A percentile compares a stretch with the other conserved stretches of the same genome.
phyloP scores from a whole-genome alignment of 2,797 vertebrate genomes.

The Malacoctenus gilli region DNA sequence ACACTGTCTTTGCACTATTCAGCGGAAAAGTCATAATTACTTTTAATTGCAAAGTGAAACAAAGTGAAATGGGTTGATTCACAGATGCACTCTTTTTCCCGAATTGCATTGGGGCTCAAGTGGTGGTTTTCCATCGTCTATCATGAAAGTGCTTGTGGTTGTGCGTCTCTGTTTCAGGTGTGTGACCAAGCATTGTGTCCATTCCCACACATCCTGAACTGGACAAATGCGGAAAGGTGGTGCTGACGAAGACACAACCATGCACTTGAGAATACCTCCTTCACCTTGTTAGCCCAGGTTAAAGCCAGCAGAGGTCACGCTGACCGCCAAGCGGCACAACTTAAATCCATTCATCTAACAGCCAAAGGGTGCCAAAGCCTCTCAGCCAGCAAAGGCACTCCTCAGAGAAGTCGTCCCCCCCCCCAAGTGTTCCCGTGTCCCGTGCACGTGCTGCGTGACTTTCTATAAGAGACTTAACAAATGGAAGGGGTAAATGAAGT shows the following conservation, averaged over 20 bases:
- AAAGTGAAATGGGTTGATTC: too few species aligned
- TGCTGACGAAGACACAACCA: not conserved
- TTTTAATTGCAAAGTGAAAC: too few species aligned
- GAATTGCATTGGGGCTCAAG: too few species aligned
- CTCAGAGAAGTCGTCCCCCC: conserved; percentile 44
- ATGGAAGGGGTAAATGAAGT: conserved; percentile 71
- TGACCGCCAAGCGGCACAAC: conserved; percentile 5
- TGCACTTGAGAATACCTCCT: conserved; percentile 10
- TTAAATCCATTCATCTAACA: conserved; percentile 41
- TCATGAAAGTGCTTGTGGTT: too few species aligned
- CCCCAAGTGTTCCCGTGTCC: conserved; percentile 44
- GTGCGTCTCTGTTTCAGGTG: too few species aligned
- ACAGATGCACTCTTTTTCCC: too few species aligned
- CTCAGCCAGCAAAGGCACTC: conserved; percentile 33
- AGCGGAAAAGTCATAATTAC: too few species aligned
- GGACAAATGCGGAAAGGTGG: too few species aligned
- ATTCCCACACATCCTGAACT: too few species aligned
- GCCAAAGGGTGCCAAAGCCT: conserved; percentile 3
- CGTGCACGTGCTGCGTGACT: conserved; percentile 72
- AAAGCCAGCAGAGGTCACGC: conserved; percentile 34
- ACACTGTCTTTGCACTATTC: too few species aligned
- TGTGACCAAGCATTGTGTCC: too few species aligned
- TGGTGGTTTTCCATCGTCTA: too few species aligned
- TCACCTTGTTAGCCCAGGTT: conserved; percentile 2
- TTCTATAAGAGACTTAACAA: conserved; percentile 69